Percentiles rank a stretch among this genome's conserved stretches.
These are phyloP conservation scores for Nymphalis polychloros DNA, from an alignment of 2,888 invertebrate species.

Conservation along the genomic window DNA sequence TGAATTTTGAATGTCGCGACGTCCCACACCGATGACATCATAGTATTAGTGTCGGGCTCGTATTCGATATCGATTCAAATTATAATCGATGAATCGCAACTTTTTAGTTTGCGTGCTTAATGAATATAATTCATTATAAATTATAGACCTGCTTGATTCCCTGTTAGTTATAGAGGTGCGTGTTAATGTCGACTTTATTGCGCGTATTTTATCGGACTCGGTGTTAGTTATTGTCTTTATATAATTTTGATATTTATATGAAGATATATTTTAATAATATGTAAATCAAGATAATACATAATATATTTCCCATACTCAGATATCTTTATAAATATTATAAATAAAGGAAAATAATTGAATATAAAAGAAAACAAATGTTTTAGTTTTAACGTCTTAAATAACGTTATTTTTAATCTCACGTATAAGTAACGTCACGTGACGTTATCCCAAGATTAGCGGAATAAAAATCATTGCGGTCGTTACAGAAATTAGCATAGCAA, in stretches of 20 bases:
- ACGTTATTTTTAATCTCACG: conserved; percentile 4
- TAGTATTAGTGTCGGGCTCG: background rate
- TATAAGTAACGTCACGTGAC: conserved; percentile 1
- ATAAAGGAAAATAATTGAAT: background rate
- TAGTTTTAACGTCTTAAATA: background rate
- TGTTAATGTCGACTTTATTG: conserved; percentile 54
- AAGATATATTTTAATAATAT: background rate
- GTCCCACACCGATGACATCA: conserved; percentile 14
- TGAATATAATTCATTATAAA: conserved; percentile 70
- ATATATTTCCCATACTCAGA: no score
- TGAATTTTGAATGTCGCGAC: conserved; percentile 19
- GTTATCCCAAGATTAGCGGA: background rate
- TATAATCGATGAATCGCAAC: conserved; percentile 49
- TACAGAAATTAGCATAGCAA: conserved; percentile 31
- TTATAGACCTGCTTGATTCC: conserved; percentile 72
- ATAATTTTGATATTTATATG: background rate
- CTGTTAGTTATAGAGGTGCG: conserved; percentile 69
- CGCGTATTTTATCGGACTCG: conserved; percentile 8
- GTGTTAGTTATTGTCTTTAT: conserved; percentile 21
- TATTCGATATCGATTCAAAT: conserved; percentile 12
- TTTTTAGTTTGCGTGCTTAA: conserved; percentile 65
- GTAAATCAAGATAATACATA: no score
- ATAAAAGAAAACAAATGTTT: background rate
- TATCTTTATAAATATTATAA: background rate
- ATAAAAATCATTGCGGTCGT: conserved; percentile 8